phyloP scores from a whole-genome alignment of 1,140 invertebrate species.

The Calliopsis andreniformis region DNA sequence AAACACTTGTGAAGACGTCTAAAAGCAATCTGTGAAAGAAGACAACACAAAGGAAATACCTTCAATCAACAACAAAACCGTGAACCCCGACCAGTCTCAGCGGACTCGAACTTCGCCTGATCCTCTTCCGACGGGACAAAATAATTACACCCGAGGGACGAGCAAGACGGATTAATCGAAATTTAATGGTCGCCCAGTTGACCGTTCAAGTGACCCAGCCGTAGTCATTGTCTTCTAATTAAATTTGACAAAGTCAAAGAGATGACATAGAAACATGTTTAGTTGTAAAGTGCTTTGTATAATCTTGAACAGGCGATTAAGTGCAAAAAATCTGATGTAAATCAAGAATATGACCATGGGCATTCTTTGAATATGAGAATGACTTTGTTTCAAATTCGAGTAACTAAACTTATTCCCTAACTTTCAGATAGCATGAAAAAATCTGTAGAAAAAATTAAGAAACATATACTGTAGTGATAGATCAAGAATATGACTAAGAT shows the following conservation, averaged over 20 bases:
- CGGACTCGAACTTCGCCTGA: neutral
- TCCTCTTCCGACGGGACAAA: conserved; percentile 25
- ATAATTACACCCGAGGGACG: conserved; percentile 39
- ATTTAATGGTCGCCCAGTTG: conserved; percentile 37
- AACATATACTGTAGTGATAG: too few species aligned
- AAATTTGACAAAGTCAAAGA: conserved; percentile 49
- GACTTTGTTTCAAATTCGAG: too few species aligned
- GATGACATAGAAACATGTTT: conserved; percentile 23
- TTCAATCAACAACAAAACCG: neutral
- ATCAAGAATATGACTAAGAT: too few species aligned
- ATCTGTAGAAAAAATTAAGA: too few species aligned
- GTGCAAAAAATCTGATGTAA: too few species aligned
- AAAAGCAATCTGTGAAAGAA: too few species aligned
- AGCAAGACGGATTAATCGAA: conserved; percentile 49
- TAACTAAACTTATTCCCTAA: too few species aligned
- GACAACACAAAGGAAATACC: too few species aligned
- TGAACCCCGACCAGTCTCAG: neutral
- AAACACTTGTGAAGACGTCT: too few species aligned
- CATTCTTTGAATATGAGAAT: too few species aligned
- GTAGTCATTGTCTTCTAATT: conserved; percentile 51
- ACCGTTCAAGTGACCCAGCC: conserved; percentile 19
- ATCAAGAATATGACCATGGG: too few species aligned
- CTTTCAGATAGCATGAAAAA: too few species aligned
- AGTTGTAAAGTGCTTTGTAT: conserved; percentile 34
- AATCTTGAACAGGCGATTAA: conserved; percentile 16